Evolutionary conservation across 2,797 vertebrate genomes (phyloP), one percentile per base, ranked within the genome.

Genomic region (Psittacula derbiana): DNA sequence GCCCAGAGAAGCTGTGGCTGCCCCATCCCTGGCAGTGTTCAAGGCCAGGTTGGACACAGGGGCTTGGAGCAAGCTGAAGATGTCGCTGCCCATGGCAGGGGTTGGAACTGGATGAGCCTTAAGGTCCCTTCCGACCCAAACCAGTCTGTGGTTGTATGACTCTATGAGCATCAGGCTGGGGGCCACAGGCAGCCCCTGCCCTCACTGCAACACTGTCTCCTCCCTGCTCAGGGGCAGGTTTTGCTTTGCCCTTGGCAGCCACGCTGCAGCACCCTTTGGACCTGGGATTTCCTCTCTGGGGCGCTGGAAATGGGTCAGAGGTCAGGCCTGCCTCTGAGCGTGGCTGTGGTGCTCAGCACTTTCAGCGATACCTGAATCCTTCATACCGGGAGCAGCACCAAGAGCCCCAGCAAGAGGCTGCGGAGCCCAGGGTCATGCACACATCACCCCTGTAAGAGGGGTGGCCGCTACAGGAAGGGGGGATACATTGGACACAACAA

Each of bases 81-180:
- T 10, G 5, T 24, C n/a, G n/a, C n/a, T 58, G 55, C 33, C n/a
- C 2, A 1, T 58, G n/a, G 10, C 55, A 58, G n/a, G 55, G 14
- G 10, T 36, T 58, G 55, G 33, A 36, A 36, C 33, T 58, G 55
- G 55, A 36, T 24, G 55, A 58, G 10, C 55, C 25, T 58, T 58
- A 36, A 36, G 23, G 23, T 25, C 23, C 21, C 55, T 36, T 58
- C 23, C 11, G 10, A 36, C 33, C 15, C 55, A 24, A 36, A 58
- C 33, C n/a, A 36, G n/a, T 36, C 10, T 58, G 55, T 25, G 55
- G 7, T 25, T 58, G 23, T 58, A 25, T 16, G 55, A 58, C n/a
- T 5, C n/a, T 25, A 57, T 36, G 1, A 70, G 38, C 41, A 4
- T 16, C 0, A 0, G 1, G 2, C 19, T 1, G 11, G 11, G 16